phyloP scores from a whole-genome alignment of 2,113 vertebrate species.

The Sardina pilchardus region DNA sequence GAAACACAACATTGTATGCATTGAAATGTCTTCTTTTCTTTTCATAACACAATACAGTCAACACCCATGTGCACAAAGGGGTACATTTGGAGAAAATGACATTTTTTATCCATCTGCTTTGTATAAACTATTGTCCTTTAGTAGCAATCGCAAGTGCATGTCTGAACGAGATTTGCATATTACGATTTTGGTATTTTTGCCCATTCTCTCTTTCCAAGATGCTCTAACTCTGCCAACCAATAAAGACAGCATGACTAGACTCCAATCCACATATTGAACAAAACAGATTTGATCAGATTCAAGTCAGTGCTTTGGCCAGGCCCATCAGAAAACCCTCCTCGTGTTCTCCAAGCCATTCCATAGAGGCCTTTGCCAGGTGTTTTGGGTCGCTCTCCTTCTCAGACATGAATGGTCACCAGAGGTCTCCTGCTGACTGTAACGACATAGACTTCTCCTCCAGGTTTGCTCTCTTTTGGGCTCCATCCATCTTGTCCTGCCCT shows the following conservation, averaged over 20 bases:
- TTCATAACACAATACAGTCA: background rate
- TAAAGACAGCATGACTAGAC: background rate
- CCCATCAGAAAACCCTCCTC: background rate
- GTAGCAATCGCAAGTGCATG: background rate
- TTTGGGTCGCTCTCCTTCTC: background rate
- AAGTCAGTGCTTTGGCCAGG: background rate
- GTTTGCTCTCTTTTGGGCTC: background rate
- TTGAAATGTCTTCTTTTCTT: background rate
- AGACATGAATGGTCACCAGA: background rate
- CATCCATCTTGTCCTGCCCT: background rate
- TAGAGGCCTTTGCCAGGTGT: background rate
- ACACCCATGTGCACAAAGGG: background rate
- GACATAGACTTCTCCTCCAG: background rate
- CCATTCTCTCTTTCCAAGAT: background rate
- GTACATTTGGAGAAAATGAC: background rate
- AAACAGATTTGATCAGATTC: background rate
- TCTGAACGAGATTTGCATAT: background rate
- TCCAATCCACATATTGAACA: background rate
- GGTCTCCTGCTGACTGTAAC: background rate
- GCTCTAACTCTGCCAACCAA: background rate
- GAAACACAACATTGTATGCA: background rate
- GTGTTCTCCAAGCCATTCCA: background rate
- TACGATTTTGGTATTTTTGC: background rate
- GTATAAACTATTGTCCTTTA: background rate
- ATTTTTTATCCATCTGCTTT: background rate